Percentiles rank a stretch among this genome's conserved stretches.
Conservation (phyloP, 2,113 vertebrate species). For the Laticauda colubrina region DNA sequence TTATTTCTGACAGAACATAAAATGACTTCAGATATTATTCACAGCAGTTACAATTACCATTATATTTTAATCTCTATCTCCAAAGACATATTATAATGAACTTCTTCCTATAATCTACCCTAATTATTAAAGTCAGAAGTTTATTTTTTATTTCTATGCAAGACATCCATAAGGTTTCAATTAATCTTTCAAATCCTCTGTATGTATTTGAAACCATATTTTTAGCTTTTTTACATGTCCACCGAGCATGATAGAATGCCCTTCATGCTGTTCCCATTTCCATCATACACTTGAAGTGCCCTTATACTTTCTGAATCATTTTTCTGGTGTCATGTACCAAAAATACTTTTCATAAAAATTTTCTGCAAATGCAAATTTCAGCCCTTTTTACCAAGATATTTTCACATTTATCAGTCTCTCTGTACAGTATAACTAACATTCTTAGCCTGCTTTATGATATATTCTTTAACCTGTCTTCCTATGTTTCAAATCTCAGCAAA, state of each 20-base stretch:
- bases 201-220: not conserved
- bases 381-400: not conserved
- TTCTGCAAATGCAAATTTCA: not conserved
- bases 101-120: not conserved
- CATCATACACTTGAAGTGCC: not conserved
- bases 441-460: not conserved
- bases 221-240: not conserved
- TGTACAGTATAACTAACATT: not conserved
- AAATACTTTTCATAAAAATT: not conserved
- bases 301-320: not conserved
- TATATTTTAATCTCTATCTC: not conserved
- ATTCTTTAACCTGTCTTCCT: not conserved
- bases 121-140: not conserved
- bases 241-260: not conserved
- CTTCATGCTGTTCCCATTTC: too few species aligned
- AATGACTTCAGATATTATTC: not conserved
- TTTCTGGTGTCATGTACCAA: not conserved
- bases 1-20: not conserved
- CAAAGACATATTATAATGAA: not conserved
- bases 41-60: not conserved
- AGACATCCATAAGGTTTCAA: not conserved
- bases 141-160: not conserved
- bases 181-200: not conserved
- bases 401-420: not conserved
- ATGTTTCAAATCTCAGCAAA: not conserved